Evolutionary conservation across 2,888 invertebrate species (phyloP).

Genomic region (Bugula neritina): DNA sequence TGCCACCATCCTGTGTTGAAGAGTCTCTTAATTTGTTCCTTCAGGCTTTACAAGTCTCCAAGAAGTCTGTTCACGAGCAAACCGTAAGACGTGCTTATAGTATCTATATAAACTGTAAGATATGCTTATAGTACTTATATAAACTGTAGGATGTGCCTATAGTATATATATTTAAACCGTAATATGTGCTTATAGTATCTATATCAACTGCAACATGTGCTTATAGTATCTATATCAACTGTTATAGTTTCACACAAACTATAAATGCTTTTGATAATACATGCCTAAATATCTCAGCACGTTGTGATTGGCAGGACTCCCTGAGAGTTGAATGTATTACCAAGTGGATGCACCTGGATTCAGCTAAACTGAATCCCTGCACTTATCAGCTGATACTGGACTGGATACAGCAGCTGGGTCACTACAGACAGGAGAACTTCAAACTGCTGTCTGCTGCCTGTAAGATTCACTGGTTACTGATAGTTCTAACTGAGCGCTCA

Average conservation of each 20-base stretch:
- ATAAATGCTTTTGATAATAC: no score
- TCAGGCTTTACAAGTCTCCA: conserved; percentile 60
- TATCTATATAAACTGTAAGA: not conserved
- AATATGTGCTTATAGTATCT: not conserved
- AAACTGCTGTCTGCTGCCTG: not conserved
- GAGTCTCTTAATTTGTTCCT: conserved; percentile 75
- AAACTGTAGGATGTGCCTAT: not conserved
- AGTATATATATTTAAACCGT: not conserved
- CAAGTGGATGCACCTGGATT: not conserved
- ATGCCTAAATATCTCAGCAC: no score
- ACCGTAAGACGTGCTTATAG: not conserved
- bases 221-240: not conserved
- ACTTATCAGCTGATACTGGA: conserved; percentile 20
- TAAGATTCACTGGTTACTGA: no score
- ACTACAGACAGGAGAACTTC: not conserved
- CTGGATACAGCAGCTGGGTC: not conserved
- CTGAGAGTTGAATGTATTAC: not conserved
- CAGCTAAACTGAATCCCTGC: not conserved
- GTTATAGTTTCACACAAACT: no score
- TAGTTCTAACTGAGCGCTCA: no score
- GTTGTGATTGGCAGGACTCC: not conserved
- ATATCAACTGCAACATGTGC: no score
- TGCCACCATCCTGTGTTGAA: conserved; percentile 68
- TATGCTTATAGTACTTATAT: not conserved
- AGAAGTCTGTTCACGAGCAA: not conserved